These are phyloP conservation scores for Aplysia californica DNA, from an alignment of 1,140 invertebrate genomes.

Conservation along the genomic window DNA sequence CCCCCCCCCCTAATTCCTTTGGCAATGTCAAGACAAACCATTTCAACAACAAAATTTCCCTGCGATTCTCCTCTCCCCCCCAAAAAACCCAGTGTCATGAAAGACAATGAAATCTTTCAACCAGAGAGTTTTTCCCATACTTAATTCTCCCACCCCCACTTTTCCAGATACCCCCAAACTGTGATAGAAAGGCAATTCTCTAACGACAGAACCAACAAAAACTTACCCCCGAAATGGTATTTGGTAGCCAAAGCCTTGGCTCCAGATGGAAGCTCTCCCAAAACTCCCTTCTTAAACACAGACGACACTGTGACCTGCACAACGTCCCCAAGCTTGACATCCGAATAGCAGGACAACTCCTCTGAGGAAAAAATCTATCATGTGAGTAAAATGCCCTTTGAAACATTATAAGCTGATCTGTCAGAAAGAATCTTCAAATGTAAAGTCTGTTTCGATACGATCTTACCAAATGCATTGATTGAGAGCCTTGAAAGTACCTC, in stretches of 20 bases:
- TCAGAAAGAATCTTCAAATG: too few relatives aligned
- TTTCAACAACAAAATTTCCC: not conserved
- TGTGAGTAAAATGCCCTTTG: too few relatives aligned
- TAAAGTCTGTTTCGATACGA: too few relatives aligned
- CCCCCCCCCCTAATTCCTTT: too few relatives aligned
- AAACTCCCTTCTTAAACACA: conserved; percentile 20
- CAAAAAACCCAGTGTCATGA: too few relatives aligned
- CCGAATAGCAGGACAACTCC: conserved; percentile 2
- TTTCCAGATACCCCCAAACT: not conserved
- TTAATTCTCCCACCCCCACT: not conserved
- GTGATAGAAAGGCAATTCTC: not conserved
- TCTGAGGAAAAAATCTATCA: not conserved
- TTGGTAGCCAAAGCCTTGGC: conserved; percentile 17
- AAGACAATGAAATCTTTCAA: not conserved
- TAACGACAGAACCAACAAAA: not conserved
- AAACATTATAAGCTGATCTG: too few relatives aligned
- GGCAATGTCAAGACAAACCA: not conserved
- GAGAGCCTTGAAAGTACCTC: too few relatives aligned
- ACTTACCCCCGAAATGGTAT: conserved; percentile 18
- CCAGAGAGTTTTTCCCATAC: not conserved
- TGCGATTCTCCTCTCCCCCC: not conserved
- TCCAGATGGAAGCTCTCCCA: conserved; percentile 14
- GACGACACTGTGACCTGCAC: conserved; percentile 20
- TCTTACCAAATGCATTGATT: too few relatives aligned
- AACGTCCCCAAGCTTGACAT: not conserved